A percentile compares a stretch with the other conserved stretches of the same genome.
phyloP scores from a whole-genome alignment of 1,140 invertebrate genomes.

The Caerostris darwini region DNA sequence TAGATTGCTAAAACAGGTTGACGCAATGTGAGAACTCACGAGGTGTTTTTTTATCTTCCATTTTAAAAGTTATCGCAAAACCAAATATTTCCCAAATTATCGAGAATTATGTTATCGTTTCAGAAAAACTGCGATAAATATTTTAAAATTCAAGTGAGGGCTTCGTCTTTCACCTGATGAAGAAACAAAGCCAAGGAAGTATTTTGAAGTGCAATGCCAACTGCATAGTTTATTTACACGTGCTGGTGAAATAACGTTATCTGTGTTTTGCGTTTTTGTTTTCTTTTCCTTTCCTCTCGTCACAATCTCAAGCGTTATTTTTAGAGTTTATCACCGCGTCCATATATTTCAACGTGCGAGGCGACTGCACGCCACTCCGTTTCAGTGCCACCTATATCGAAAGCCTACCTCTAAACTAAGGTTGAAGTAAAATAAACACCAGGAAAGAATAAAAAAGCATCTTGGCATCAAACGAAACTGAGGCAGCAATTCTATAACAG shows the following conservation, averaged over 20 bases:
- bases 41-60: too few species aligned
- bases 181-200: background rate
- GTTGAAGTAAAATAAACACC: background rate
- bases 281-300: background rate
- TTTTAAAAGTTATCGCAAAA: too few species aligned
- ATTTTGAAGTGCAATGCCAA: constrained; percentile 5
- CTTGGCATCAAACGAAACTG: too few species aligned
- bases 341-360: background rate
- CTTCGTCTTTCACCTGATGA: background rate
- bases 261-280: constrained; percentile 2
- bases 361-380: background rate
- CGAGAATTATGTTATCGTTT: background rate
- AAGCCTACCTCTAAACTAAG: background rate
- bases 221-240: constrained; percentile 19
- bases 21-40: too few species aligned
- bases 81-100: background rate
- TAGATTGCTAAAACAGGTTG: too few species aligned
- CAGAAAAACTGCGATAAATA: background rate
- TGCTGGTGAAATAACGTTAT: constrained; percentile 35
- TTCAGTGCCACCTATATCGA: background rate
- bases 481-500: too few species aligned
- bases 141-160: background rate
- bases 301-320: background rate
- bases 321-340: background rate
- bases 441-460: background rate